Percentiles rank a stretch among this genome's conserved stretches.
Conservation (phyloP, 2,113 vertebrate species). For the Petroica traversi region DNA sequence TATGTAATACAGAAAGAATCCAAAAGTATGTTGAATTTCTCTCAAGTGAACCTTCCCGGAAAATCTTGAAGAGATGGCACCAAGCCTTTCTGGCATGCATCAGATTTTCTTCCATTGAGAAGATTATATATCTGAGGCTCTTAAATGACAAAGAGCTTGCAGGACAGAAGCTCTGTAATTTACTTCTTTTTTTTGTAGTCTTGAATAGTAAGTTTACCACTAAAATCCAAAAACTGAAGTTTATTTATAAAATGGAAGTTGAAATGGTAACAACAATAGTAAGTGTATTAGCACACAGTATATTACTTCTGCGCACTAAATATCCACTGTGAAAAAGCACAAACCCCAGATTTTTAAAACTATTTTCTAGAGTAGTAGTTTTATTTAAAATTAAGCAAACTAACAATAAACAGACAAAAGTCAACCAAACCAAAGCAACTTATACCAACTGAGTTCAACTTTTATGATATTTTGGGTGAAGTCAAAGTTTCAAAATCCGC, state of each 20-base stretch:
- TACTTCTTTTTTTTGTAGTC: background rate
- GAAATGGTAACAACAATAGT: background rate
- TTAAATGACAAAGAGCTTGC: background rate
- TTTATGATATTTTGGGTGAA: background rate
- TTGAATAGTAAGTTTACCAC: background rate
- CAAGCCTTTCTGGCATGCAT: background rate
- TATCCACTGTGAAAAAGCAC: background rate
- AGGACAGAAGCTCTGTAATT: background rate
- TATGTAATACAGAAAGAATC: background rate
- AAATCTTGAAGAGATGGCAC: background rate
- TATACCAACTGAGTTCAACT: background rate
- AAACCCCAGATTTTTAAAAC: background rate
- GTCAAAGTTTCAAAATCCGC: background rate
- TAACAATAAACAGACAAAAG: background rate
- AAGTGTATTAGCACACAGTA: background rate
- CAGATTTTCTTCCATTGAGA: background rate
- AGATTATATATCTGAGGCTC: background rate
- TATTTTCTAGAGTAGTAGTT: background rate
- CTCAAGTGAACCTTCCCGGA: background rate
- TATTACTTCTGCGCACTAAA: background rate
- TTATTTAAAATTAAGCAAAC: background rate
- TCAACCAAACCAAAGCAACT: background rate
- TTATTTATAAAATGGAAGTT: background rate
- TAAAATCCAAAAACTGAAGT: background rate
- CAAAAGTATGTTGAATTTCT: background rate